Percentiles rank a stretch among this genome's conserved stretches.
Conservation (phyloP, 2,113 vertebrate species). For the Blennius ocellaris region DNA sequence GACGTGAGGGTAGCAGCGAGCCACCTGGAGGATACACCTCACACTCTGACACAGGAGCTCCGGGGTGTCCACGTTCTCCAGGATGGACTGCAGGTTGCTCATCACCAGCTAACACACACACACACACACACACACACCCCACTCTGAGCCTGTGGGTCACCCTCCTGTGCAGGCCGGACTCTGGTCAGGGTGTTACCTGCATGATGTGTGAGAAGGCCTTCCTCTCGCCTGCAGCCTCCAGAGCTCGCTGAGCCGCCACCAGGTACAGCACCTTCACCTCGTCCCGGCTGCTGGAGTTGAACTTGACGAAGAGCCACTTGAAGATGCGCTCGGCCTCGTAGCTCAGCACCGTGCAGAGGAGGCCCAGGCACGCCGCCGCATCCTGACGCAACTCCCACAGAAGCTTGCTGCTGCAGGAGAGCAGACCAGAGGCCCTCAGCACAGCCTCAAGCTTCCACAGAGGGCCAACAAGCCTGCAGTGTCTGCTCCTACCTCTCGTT, state of each 20-base stretch:
- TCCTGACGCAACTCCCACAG: slow-evolving; percentile 97
- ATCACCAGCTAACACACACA: slow-evolving; percentile 92
- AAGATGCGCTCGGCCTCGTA: slow-evolving; percentile 98
- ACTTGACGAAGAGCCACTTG: slow-evolving; percentile 98
- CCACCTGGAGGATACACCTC: slow-evolving; percentile 95
- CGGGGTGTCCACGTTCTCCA: slow-evolving; percentile 99
- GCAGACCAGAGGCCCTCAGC: not conserved
- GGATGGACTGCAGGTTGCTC: slow-evolving; percentile 96
- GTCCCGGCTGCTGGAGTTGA: slow-evolving; percentile 92
- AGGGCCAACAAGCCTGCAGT: too few relatives aligned
- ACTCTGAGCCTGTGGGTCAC: not conserved
- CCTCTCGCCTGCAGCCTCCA: slow-evolving; percentile 97
- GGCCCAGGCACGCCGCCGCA: slow-evolving; percentile 94
- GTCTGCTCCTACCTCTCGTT: slow-evolving; percentile 91
- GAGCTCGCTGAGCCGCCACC: slow-evolving; percentile 92
- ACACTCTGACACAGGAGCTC: slow-evolving; percentile 98
- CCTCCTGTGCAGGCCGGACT: too few relatives aligned
- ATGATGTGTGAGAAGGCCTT: slow-evolving; percentile 97
- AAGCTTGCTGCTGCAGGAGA: slow-evolving; percentile 92
- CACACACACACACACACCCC: not conserved
- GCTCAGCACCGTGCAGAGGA: slow-evolving; percentile 94
- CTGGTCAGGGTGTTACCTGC: slow-evolving; percentile 86
- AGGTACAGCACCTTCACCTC: slow-evolving; percentile 97
- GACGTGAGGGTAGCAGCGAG: slow-evolving; percentile 96
- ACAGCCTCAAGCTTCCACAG: too few relatives aligned